Conservation (phyloP, 1,140 invertebrate genomes). For the Dinothrombium tinctorium region DNA sequence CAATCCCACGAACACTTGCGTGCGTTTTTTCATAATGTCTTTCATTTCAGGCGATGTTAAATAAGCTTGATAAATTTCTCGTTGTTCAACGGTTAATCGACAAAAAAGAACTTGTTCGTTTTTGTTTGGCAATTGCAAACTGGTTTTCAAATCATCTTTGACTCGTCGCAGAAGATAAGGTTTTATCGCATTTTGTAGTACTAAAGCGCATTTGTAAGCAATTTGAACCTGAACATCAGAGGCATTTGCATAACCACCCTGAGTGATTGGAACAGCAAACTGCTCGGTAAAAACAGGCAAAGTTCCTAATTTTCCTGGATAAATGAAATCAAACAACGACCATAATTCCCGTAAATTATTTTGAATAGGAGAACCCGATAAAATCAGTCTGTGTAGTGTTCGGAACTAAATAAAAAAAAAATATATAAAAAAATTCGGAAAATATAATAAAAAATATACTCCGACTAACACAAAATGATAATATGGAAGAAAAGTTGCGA, state of each 20-base stretch:
- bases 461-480: too few species aligned
- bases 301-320: constrained; percentile 78
- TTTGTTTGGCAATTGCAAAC: constrained; percentile 62
- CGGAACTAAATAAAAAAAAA: constrained; percentile 22
- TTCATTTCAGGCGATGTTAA: constrained; percentile 42
- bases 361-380: constrained; percentile 82
- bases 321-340: constrained; percentile 90
- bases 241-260: constrained; percentile 81
- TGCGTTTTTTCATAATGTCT: constrained; percentile 34
- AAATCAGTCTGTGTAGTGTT: constrained; percentile 23
- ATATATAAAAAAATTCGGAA: constrained; percentile 5
- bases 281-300: constrained; percentile 64
- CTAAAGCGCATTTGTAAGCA: constrained; percentile 57
- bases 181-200: constrained; percentile 64
- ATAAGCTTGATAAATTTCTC: constrained; percentile 50
- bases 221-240: constrained; percentile 55
- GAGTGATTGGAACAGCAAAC: constrained; percentile 72
- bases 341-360: constrained; percentile 88
- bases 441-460: constrained; percentile 9
- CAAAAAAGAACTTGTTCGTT: constrained; percentile 86
- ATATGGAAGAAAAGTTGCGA: too few species aligned
- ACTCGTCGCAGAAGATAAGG: constrained; percentile 76
- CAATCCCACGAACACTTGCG: constrained; percentile 51
- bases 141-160: constrained; percentile 66
- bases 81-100: constrained; percentile 58